A percentile compares a stretch with the other conserved stretches of the same genome.
Conservation (phyloP, 2,888 invertebrate genomes). For the Campaea margaritaria region DNA sequence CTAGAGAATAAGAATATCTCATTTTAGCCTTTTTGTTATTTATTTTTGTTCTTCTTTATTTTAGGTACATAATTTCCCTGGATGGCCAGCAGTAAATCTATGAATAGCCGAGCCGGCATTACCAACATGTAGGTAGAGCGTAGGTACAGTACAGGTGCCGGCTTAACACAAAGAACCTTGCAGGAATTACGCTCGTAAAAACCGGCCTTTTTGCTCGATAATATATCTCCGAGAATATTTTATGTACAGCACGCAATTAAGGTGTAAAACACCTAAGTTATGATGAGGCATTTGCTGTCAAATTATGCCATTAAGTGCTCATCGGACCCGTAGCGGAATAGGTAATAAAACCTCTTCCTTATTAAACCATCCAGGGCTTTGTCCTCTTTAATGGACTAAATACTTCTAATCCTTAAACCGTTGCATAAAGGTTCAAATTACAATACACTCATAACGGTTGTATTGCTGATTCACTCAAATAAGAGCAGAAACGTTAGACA, state of each 20-base stretch:
- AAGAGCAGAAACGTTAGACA: background rate
- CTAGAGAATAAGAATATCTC: no score
- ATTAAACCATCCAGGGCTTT: slow-evolving; percentile 29
- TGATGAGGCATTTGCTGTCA: slow-evolving; percentile 32
- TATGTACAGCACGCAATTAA: slow-evolving; percentile 44
- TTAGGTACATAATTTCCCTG: slow-evolving; percentile 1
- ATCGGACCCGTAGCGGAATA: slow-evolving; percentile 26
- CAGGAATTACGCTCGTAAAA: slow-evolving; percentile 30
- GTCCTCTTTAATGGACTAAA: background rate
- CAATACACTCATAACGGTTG: background rate
- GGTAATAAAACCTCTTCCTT: slow-evolving; percentile 40
- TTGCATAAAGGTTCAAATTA: no score
- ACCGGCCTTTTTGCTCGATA: slow-evolving; percentile 27
- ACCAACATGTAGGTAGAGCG: slow-evolving; percentile 14
- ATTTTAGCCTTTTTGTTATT: no score
- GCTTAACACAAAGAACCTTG: slow-evolving; percentile 20
- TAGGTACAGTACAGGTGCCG: slow-evolving; percentile 29
- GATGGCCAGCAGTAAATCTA: slow-evolving; percentile 26
- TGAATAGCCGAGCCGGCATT: slow-evolving; percentile 21
- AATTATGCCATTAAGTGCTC: slow-evolving; percentile 37
- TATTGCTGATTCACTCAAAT: no score
- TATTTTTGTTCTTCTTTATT: no score
- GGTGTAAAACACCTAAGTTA: slow-evolving; percentile 41
- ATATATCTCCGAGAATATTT: slow-evolving; percentile 31
- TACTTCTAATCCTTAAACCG: no score